Evolutionary conservation across 2,888 invertebrate species (phyloP).

Genomic region (Copidosoma aretas): DNA sequence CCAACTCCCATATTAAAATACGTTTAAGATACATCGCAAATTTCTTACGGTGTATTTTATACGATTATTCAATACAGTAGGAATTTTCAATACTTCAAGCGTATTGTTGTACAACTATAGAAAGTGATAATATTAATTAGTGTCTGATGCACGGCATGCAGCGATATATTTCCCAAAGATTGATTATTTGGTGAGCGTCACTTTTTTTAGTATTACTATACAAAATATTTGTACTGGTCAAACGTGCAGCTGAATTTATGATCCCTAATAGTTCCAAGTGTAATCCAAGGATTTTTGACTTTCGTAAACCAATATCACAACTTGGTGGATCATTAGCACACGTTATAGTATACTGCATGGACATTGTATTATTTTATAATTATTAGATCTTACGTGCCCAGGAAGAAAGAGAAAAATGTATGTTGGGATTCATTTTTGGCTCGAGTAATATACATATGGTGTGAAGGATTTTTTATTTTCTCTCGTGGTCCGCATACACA

Average conservation of each 20-base stretch:
- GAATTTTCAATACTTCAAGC: slow-evolving; percentile 1
- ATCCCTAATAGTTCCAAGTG: too few species aligned
- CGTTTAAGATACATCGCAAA: too few species aligned
- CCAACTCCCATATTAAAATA: background rate
- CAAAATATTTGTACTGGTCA: background rate
- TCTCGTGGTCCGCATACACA: too few species aligned
- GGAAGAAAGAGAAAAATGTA: too few species aligned
- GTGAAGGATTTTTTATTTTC: too few species aligned
- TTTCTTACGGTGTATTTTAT: too few species aligned
- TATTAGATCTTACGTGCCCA: background rate
- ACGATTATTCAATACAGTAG: too few species aligned
- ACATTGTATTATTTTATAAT: slow-evolving; percentile 40
- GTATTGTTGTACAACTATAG: slow-evolving; percentile 6
- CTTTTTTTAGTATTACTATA: slow-evolving; percentile 1
- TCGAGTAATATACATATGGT: too few species aligned
- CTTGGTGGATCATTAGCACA: slow-evolving; percentile 19
- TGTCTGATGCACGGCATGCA: slow-evolving; percentile 24
- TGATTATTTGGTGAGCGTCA: slow-evolving; percentile 18
- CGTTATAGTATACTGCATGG: slow-evolving; percentile 34
- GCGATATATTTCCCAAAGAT: background rate
- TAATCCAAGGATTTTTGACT: slow-evolving; percentile 29
- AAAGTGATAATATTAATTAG: slow-evolving; percentile 7
- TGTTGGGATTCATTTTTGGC: too few species aligned
- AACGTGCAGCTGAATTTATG: too few species aligned
- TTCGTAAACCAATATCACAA: slow-evolving; percentile 13